Conservation (phyloP, 2,113 vertebrate species). For the Protomyctophum bolini region DNA sequence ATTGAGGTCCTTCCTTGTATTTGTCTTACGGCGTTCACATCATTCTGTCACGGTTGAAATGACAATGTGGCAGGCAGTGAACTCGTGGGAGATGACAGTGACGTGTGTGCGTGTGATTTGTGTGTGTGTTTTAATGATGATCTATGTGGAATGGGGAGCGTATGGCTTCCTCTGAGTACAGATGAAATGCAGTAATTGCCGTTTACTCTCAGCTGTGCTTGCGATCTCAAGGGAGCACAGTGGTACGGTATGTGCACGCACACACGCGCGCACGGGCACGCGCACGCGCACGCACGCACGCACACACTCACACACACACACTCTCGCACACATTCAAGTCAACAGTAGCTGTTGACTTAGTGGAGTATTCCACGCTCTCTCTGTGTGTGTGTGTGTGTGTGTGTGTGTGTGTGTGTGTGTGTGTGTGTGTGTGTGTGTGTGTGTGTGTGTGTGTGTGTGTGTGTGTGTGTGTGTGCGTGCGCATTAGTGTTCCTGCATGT, state of each 20-base stretch:
- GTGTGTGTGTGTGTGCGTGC: neutral
- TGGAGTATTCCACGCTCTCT: neutral
- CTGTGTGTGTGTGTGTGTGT: neutral
- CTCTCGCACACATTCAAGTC: neutral
- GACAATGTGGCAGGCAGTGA: constrained; percentile 70
- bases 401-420: too few relatives aligned
- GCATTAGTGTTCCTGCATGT: neutral
- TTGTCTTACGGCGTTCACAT: constrained; percentile 58
- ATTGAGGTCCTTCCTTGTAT: too few relatives aligned
- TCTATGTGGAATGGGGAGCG: constrained; percentile 54
- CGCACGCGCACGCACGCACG: constrained; percentile 12
- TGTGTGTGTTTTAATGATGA: constrained; percentile 60
- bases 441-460: neutral
- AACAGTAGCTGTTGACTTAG: neutral
- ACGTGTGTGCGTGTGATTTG: constrained; percentile 19
- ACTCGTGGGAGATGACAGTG: constrained; percentile 43
- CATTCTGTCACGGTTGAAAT: constrained; percentile 64
- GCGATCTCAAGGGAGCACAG: constrained; percentile 52
- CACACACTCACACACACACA: constrained; percentile 11
- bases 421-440: neutral
- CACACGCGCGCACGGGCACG: neutral
- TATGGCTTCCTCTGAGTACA: constrained; percentile 60
- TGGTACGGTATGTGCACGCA: neutral
- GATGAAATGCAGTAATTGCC: constrained; percentile 73
- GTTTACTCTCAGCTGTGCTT: constrained; percentile 73